Conservation (phyloP, 2,888 invertebrate species). For the Sabatieria punctata region DNA sequence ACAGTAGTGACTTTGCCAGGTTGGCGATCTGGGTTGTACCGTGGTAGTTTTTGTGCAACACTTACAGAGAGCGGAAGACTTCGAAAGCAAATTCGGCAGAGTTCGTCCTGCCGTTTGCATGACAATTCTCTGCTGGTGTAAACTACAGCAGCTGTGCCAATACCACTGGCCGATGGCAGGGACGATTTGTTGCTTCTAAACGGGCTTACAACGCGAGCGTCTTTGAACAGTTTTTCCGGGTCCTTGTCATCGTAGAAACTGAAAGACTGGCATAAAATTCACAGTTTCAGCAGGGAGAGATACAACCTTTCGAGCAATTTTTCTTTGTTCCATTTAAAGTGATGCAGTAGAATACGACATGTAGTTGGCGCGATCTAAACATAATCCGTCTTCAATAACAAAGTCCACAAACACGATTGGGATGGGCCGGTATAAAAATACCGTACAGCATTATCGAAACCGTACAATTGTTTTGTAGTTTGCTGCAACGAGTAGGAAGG, state of each 20-base stretch:
- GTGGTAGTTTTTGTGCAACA: too few species aligned
- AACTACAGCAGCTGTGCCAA: too few species aligned
- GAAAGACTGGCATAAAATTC: slow-evolving; percentile 10
- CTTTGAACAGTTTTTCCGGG: slow-evolving; percentile 77
- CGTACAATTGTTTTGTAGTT: too few species aligned
- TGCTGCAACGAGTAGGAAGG: too few species aligned
- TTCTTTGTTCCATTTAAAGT: slow-evolving; percentile 98
- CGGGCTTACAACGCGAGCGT: slow-evolving; percentile 86
- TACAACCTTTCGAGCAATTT: slow-evolving; percentile 79
- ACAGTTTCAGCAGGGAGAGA: slow-evolving; percentile 3
- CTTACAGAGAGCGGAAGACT: slow-evolving; percentile 2
- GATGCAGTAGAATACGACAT: slow-evolving; percentile 82
- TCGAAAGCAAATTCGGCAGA: slow-evolving; percentile 18
- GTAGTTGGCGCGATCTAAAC: slow-evolving; percentile 32
- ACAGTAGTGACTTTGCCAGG: too few species aligned
- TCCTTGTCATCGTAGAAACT: slow-evolving; percentile 64
- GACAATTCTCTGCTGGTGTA: too few species aligned
- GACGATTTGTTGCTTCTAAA: not conserved
- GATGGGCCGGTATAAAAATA: too few species aligned
- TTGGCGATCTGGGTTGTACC: too few species aligned
- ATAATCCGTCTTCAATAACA: too few species aligned
- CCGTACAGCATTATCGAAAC: too few species aligned
- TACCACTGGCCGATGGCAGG: too few species aligned
- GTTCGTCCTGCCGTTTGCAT: slow-evolving; percentile 1
- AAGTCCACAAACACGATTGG: too few species aligned